Evolutionary conservation across 2,888 invertebrate species (phyloP).

Genomic region (Nemurella pictetii): DNA sequence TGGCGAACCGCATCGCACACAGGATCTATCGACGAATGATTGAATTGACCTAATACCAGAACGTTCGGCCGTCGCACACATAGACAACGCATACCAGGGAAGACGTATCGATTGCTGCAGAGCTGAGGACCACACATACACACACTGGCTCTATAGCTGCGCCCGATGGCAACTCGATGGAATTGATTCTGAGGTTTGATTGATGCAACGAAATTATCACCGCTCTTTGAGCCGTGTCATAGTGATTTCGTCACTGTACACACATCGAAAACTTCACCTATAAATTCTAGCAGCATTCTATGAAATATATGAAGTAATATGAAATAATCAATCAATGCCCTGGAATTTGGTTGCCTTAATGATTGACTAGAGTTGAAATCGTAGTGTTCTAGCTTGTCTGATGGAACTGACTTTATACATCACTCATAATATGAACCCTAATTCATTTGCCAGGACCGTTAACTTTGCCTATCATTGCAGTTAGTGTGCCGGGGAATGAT

Average conservation of each 20-base stretch:
- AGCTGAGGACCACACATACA: background rate
- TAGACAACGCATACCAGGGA: background rate
- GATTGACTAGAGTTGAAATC: background rate
- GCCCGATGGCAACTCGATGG: background rate
- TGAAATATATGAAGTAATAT: too few relatives aligned
- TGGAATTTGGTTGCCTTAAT: background rate
- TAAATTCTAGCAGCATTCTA: background rate
- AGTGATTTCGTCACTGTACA: background rate
- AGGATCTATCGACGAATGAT: background rate
- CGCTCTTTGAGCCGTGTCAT: background rate
- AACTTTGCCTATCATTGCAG: too few relatives aligned
- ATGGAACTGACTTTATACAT: too few relatives aligned
- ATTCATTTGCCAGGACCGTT: too few relatives aligned
- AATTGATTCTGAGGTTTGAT: background rate
- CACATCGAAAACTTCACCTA: background rate
- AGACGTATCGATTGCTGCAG: background rate
- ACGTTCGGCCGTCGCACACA: background rate
- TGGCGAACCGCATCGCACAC: too few relatives aligned
- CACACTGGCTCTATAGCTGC: too few relatives aligned
- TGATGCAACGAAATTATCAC: background rate
- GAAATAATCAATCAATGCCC: background rate
- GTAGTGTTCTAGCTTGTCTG: too few relatives aligned
- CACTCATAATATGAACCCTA: too few relatives aligned
- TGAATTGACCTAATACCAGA: background rate
- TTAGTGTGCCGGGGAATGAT: too few relatives aligned